Conservation (phyloP, 2,113 vertebrate genomes). For the Chionodraco myersi region DNA sequence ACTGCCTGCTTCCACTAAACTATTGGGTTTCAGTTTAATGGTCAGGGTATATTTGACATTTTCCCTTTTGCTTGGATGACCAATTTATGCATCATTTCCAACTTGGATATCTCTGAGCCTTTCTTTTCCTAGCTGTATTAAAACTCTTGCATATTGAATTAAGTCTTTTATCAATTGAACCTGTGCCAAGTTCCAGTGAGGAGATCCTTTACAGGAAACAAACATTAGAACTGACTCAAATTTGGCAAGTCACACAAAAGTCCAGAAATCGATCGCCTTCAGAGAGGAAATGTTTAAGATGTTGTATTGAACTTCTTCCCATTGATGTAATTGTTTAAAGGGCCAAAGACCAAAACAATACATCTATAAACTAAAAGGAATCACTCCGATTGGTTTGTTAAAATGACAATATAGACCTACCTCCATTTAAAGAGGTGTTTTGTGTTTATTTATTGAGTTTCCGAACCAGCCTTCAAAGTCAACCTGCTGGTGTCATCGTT, state of each 20-base stretch:
- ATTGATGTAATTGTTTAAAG: constrained; percentile 2
- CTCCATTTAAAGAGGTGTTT: not conserved
- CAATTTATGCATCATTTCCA: constrained; percentile 32
- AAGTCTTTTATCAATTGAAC: not conserved
- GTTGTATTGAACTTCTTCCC: no score
- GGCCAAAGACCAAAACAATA: not conserved
- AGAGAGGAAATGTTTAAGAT: no score
- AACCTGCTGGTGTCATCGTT: constrained; percentile 16
- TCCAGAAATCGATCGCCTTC: not conserved
- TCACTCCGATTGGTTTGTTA: not conserved
- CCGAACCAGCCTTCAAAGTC: not conserved
- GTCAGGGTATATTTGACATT: constrained; percentile 8
- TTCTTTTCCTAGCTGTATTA: not conserved
- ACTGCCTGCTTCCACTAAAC: constrained; percentile 32
- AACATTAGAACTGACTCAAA: constrained; percentile 16
- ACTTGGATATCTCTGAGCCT: constrained; percentile 7
- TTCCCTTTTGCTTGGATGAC: not conserved
- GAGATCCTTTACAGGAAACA: constrained; percentile 14
- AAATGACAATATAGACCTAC: not conserved
- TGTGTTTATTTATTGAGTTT: not conserved
- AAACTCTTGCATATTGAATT: not conserved
- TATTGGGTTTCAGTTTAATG: constrained; percentile 44
- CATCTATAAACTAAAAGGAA: no score
- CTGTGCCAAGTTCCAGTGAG: constrained; percentile 7
- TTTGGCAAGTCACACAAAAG: constrained; percentile 12